Evolutionary conservation across 2,888 invertebrate genomes (phyloP).

Genomic region (Scelioninae gen. 2): DNA sequence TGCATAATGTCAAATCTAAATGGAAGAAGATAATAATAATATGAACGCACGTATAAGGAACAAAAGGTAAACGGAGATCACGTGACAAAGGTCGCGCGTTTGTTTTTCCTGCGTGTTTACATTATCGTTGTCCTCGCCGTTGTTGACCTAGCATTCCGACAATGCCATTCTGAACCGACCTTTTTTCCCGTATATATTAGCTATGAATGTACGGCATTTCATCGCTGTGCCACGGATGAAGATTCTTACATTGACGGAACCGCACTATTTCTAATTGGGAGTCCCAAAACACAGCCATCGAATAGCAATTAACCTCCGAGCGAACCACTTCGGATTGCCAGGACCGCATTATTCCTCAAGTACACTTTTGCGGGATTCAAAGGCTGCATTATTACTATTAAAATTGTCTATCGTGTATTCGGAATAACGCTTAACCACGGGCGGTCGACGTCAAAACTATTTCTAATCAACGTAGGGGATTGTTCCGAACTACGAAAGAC

Average conservation of each 20-base stretch:
- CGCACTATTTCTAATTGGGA: neutral
- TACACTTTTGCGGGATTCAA: conserved; percentile 9
- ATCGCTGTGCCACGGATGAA: too few species aligned
- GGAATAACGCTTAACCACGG: conserved; percentile 22
- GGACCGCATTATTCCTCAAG: conserved; percentile 18
- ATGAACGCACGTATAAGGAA: too few species aligned
- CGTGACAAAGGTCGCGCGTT: too few species aligned
- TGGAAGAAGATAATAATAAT: too few species aligned
- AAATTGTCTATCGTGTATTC: conserved; percentile 30
- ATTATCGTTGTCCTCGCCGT: too few species aligned
- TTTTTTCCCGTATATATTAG: conserved; percentile 2
- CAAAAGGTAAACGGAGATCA: too few species aligned
- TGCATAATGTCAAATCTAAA: too few species aligned
- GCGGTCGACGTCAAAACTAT: conserved; percentile 27
- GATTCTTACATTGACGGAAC: too few species aligned
- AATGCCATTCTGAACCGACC: too few species aligned
- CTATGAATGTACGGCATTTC: too few species aligned
- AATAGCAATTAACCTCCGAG: conserved; percentile 13
- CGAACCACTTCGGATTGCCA: conserved; percentile 9
- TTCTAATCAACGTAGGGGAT: conserved; percentile 38
- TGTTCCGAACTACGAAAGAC: conserved; percentile 32
- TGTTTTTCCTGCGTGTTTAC: too few species aligned
- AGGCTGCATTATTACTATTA: conserved; percentile 25
- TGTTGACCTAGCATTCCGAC: too few species aligned
- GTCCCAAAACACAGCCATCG: conserved; percentile 6